Conservation (phyloP, 2,113 vertebrate genomes). For the Atlantisia rogersi region DNA sequence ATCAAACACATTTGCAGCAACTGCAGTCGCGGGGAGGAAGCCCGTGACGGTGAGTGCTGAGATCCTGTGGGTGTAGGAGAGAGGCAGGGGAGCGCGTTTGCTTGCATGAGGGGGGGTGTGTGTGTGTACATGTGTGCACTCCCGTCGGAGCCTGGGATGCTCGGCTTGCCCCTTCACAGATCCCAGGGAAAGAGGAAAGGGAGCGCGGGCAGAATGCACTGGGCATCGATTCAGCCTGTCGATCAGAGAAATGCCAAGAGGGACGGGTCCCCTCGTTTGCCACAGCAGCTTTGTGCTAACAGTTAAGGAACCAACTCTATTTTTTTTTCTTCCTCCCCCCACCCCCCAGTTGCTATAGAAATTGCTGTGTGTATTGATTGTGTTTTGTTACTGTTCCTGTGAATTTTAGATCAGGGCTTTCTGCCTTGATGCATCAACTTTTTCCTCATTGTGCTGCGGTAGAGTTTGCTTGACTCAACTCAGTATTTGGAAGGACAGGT, state of each 20-base stretch:
- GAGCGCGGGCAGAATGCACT: not conserved
- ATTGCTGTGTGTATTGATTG: constrained; percentile 24
- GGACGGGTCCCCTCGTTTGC: constrained; percentile 26
- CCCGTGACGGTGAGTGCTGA: constrained; percentile 91
- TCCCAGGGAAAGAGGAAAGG: constrained; percentile 9
- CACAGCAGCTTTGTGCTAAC: constrained; percentile 6
- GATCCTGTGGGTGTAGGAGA: constrained; percentile 38
- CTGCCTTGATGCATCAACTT: constrained; percentile 51
- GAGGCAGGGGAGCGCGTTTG: constrained; percentile 10
- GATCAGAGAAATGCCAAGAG: constrained; percentile 29
- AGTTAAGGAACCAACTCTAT: constrained; percentile 15
- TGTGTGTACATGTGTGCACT: not conserved
- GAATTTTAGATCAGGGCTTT: constrained; percentile 23
- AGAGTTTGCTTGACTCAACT: constrained; percentile 55
- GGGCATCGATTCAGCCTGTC: constrained; percentile 20
- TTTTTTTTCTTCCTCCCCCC: not conserved
- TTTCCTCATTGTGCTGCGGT: constrained; percentile 27
- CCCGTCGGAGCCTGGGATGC: constrained; percentile 4
- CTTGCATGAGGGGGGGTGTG: not conserved
- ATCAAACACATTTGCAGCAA: constrained; percentile 99
- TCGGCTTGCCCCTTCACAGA: not conserved
- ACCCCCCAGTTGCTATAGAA: constrained; percentile 18
- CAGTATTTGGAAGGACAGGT: constrained; percentile 4
- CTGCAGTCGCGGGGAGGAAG: constrained; percentile 93
- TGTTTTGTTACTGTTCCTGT: not conserved